phyloP scores from a whole-genome alignment of 1,140 invertebrate genomes.

The Myzus persicae region DNA sequence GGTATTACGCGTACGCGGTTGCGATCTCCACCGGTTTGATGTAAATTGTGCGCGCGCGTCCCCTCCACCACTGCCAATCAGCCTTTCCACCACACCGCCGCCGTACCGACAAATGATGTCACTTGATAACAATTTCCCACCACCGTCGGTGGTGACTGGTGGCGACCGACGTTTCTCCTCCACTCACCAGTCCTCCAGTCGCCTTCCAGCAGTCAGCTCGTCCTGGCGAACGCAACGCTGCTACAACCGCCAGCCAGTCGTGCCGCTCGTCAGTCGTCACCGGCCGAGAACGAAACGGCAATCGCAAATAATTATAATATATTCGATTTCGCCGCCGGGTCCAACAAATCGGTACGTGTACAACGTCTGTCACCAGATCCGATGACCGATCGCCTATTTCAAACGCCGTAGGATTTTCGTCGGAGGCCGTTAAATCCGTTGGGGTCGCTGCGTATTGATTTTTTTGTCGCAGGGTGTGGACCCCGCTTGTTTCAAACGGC shows the following conservation, averaged over 20 bases:
- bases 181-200: not conserved
- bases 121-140: constrained; percentile 57
- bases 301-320: not conserved
- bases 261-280: not conserved
- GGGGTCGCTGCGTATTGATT: constrained; percentile 15
- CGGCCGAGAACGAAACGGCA: not conserved
- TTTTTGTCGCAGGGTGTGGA: constrained; percentile 18
- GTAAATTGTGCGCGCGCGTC: not conserved
- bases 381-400: not conserved
- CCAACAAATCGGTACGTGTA: not conserved
- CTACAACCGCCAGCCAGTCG: too few relatives aligned
- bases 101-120: constrained; percentile 26
- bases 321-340: not conserved
- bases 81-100: not conserved
- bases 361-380: not conserved
- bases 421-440: not conserved
- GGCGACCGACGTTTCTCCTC: not conserved
- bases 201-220: not conserved
- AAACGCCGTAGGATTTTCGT: not conserved
- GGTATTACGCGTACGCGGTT: not conserved
- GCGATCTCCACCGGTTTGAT: constrained; percentile 33
- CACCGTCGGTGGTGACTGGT: not conserved
- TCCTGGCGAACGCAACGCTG: not conserved
- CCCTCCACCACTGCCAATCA: not conserved
- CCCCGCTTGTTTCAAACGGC: not conserved